Percentiles rank a stretch among this genome's conserved stretches.
Conservation (phyloP, 1,140 invertebrate species). For the Delia radicum region DNA sequence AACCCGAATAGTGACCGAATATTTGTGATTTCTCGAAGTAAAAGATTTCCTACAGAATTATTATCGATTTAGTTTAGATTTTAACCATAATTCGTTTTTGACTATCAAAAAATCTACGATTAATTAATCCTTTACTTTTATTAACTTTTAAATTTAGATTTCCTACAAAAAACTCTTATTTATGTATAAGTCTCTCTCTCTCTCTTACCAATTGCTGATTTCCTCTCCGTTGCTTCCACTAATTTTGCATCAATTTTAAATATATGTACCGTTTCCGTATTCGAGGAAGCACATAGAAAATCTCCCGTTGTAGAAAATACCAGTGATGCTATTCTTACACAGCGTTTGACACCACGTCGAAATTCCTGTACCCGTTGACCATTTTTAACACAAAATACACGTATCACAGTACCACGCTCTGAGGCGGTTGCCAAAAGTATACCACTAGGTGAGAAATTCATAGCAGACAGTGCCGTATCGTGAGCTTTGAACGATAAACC, state of each 20-base stretch:
- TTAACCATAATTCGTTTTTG: no score
- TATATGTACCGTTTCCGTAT: slow-evolving; percentile 98
- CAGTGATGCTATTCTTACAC: slow-evolving; percentile 88
- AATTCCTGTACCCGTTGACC: slow-evolving; percentile 93
- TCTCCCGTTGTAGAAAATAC: slow-evolving; percentile 85
- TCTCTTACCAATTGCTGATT: slow-evolving; percentile 38
- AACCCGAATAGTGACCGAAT: no score
- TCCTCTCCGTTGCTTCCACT: slow-evolving; percentile 45
- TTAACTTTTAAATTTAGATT: no score
- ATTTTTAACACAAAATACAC: slow-evolving; percentile 89
- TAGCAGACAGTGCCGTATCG: slow-evolving; percentile 90
- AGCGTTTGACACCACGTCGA: slow-evolving; percentile 92
- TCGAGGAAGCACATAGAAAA: slow-evolving; percentile 90
- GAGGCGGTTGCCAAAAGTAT: slow-evolving; percentile 90
- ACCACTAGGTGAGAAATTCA: slow-evolving; percentile 88
- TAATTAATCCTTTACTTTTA: neutral
- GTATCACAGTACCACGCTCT: slow-evolving; percentile 95
- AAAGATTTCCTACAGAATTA: no score
- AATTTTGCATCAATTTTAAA: slow-evolving; percentile 72
- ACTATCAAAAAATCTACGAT: no score
- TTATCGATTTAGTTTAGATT: no score
- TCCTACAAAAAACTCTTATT: no score
- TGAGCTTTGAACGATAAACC: slow-evolving; percentile 96
- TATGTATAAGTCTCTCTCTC: no score
- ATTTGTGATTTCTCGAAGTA: no score